Evolutionary conservation across 2,797 vertebrate genomes (phyloP).

Genomic region (Trichosurus vulpecula): DNA sequence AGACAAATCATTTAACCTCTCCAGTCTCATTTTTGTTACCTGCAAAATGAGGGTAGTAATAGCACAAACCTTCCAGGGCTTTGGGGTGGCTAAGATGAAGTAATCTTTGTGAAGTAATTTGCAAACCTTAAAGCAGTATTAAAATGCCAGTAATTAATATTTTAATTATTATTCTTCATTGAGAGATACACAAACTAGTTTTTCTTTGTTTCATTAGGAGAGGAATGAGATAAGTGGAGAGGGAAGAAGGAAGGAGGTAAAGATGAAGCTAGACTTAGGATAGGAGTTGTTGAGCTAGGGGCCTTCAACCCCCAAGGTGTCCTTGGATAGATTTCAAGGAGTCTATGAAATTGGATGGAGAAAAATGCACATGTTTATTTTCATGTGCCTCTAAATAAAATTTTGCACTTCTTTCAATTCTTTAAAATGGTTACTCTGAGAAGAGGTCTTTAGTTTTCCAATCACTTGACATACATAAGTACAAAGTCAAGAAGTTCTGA

Average conservation of each 20-base stretch:
- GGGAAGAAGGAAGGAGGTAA: not conserved
- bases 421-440: not conserved
- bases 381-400: no score
- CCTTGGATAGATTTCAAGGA: not conserved
- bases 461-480: no score
- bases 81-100: not conserved
- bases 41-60: not conserved
- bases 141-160: not conserved
- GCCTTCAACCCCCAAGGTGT: not conserved
- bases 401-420: no score
- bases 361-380: not conserved
- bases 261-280: not conserved
- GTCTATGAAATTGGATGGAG: not conserved
- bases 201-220: not conserved
- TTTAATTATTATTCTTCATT: not conserved
- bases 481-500: not conserved
- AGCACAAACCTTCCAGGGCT: not conserved
- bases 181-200: not conserved
- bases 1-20: not conserved
- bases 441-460: no score
- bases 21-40: no score
- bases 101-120: not conserved
- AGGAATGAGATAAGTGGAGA: not conserved
- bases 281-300: not conserved
- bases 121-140: not conserved